Evolutionary conservation across 2,113 vertebrate species (phyloP).

Genomic region (Procapra przewalskii): DNA sequence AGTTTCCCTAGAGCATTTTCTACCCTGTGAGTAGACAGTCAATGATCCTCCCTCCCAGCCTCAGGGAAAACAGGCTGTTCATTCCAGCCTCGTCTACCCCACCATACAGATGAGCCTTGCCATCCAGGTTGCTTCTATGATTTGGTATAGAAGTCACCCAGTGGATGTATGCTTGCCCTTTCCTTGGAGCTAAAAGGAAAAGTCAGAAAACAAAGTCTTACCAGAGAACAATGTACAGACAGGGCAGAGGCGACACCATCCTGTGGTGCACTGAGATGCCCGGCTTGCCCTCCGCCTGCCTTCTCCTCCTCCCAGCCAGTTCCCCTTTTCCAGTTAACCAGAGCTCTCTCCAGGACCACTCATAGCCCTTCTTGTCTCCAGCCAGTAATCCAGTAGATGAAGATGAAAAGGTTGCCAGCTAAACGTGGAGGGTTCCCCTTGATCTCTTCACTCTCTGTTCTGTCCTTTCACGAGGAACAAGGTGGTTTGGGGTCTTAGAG

Average conservation of each 20-base stretch:
- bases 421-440: background rate
- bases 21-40: constrained; percentile 78
- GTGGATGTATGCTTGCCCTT: background rate
- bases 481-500: constrained; percentile 63
- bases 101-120: background rate
- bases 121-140: background rate
- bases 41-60: background rate
- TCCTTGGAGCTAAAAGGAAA: background rate
- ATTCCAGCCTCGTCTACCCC: background rate
- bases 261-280: constrained; percentile 67
- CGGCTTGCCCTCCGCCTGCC: constrained; percentile 26
- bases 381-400: constrained; percentile 51
- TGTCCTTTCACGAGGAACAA: background rate
- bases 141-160: background rate
- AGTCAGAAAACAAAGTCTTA: background rate
- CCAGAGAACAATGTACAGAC: constrained; percentile 83
- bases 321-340: constrained; percentile 81
- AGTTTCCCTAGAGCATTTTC: constrained; percentile 78
- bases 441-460: background rate
- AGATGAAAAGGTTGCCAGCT: constrained; percentile 5
- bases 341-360: constrained; percentile 58
- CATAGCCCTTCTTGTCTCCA: constrained; percentile 73
- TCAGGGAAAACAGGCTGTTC: background rate
- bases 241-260: constrained; percentile 88
- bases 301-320: background rate